Evolutionary conservation across 2,888 invertebrate species (phyloP), one percentile per base, ranked within the genome.

Genomic region (Xestobium rufovillosum): DNA sequence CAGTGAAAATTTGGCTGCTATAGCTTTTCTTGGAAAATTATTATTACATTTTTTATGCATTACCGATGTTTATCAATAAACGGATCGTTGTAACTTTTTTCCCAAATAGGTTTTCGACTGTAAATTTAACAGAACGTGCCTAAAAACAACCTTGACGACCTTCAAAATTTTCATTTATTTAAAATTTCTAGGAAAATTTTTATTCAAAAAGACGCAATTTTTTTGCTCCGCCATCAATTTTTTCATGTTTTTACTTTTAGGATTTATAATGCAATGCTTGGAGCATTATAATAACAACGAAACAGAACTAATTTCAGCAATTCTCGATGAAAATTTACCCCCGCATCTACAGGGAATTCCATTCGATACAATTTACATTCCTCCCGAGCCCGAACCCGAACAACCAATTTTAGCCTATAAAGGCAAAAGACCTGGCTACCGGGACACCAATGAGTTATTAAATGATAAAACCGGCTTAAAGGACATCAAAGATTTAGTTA

Each of bases 231-330:
- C 10, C 23, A 19, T 26, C 14, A 10, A 10, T 15, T 28, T 37
- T 32, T 40, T 13, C 4, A 12, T 12, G n/a, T 19, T 6, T 31
- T 2, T n/a, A 32, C 32, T 53, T 52, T 32, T 37, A 57, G 60
- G 76, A 0, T 77, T 77, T 42, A 72, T 81, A 17, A 65, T 88
- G 63, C 74, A 75, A 55, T 83, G 90, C 50, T 67, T 94, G 35
- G 72, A 83, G 50, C 75, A 83, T 53, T 89, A 85, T 53, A 76
- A 83, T 12, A 83, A 78, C 60, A 75, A 82, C 49, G 70, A 80
- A 1, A 83, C 82, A 47, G 72, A 76, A 48, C 88, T 89, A 2
- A 82, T 95, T 40, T 81, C 88, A 58, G 84, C 85, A 30, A 69
- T 94, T 40, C 64, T 95, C 31, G 92, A 92, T 63, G 78, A 79